phyloP scores from a whole-genome alignment of 2,888 invertebrate species.

The Eumacrocentrus americanus region DNA sequence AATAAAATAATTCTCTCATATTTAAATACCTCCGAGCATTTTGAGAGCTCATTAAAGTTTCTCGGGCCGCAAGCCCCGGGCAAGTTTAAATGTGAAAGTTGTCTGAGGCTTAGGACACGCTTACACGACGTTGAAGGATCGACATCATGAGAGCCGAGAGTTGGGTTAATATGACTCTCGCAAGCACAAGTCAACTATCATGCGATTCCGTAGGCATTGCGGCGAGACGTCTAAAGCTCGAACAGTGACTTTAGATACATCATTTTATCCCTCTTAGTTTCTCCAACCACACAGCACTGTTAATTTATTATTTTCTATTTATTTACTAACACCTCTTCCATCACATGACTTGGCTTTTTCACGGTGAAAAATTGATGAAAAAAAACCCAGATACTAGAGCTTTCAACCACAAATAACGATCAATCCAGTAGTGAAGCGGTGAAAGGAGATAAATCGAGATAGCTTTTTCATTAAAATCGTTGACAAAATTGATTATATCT shows the following conservation, averaged over 20 bases:
- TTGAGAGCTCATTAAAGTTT: conserved; percentile 47
- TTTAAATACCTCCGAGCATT: conserved; percentile 34
- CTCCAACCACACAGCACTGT: not conserved
- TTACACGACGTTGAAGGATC: conserved; percentile 22
- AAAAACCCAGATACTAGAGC: too few relatives aligned
- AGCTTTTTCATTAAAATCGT: too few relatives aligned
- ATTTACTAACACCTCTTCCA: too few relatives aligned
- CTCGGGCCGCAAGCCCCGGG: conserved; percentile 25
- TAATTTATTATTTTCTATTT: not conserved
- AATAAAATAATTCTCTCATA: too few relatives aligned
- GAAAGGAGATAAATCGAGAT: too few relatives aligned
- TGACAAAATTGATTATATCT: too few relatives aligned
- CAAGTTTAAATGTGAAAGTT: conserved; percentile 29
- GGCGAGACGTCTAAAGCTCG: not conserved
- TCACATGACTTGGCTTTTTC: too few relatives aligned
- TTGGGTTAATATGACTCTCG: not conserved
- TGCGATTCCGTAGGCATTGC: conserved; percentile 4
- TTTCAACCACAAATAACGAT: too few relatives aligned
- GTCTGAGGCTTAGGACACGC: conserved; percentile 22
- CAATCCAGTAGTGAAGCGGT: too few relatives aligned
- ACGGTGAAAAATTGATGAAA: too few relatives aligned
- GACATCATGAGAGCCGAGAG: not conserved
- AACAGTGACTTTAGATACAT: not conserved
- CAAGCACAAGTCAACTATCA: not conserved
- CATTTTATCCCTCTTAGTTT: not conserved